A percentile compares a stretch with the other conserved stretches of the same genome.
phyloP scores from a whole-genome alignment of 2,888 invertebrate species.

The Panzeria rudis region DNA sequence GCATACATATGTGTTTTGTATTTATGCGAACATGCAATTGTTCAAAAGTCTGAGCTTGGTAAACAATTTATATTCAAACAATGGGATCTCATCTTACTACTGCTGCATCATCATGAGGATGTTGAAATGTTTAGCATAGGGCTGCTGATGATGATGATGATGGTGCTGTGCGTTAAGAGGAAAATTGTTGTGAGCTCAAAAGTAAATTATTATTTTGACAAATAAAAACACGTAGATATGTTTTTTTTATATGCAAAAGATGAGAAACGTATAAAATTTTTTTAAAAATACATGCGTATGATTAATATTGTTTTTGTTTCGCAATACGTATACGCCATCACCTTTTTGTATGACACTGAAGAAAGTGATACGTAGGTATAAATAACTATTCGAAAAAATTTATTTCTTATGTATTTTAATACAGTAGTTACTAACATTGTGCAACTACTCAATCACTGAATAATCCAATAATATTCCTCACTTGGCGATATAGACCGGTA shows the following conservation, averaged over 20 bases:
- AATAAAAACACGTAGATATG: conserved; percentile 1
- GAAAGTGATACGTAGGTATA: no score
- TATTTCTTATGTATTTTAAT: no score
- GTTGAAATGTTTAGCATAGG: conserved; percentile 2
- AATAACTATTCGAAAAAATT: no score
- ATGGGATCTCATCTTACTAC: not conserved
- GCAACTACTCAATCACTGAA: no score
- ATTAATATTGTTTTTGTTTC: not conserved
- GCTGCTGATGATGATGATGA: not conserved
- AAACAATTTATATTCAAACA: conserved; percentile 34
- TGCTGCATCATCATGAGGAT: conserved; percentile 4
- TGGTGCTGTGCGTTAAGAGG: conserved; percentile 16
- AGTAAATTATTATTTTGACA: conserved; percentile 14
- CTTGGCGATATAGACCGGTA: no score
- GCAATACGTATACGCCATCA: not conserved
- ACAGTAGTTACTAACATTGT: no score
- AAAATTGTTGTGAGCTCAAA: conserved; percentile 28
- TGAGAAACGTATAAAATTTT: not conserved
- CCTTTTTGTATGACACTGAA: no score
- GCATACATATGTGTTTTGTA: not conserved
- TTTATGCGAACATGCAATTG: not conserved
- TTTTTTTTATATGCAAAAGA: not conserved
- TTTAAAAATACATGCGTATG: not conserved
- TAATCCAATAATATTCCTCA: no score
- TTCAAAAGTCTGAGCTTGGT: not conserved